phyloP scores from a whole-genome alignment of 2,888 invertebrate genomes.

The Magallana nippona region DNA sequence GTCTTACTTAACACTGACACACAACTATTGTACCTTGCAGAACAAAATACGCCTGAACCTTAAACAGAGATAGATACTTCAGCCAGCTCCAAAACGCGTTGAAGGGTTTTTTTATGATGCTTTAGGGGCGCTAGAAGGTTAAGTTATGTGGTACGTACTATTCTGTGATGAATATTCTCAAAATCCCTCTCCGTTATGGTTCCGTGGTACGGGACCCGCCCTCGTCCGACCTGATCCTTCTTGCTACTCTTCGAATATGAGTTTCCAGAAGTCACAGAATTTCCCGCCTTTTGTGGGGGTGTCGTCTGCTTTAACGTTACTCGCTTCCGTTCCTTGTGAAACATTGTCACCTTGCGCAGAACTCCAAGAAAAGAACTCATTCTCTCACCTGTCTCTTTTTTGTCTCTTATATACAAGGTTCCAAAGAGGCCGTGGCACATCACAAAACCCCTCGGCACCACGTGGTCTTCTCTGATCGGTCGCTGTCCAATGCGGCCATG shows the following conservation, averaged over 20 bases:
- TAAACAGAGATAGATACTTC: too few relatives aligned
- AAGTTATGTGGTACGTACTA: not conserved
- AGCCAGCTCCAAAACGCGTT: too few relatives aligned
- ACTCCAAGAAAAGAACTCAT: slow-evolving; percentile 4
- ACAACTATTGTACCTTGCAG: too few relatives aligned
- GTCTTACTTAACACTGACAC: too few relatives aligned
- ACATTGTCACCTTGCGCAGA: not conserved
- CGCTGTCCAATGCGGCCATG: slow-evolving; percentile 10
- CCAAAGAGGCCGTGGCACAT: not conserved
- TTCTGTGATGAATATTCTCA: slow-evolving; percentile 18
- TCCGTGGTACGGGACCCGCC: not conserved
- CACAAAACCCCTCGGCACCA: not conserved
- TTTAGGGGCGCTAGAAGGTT: too few relatives aligned
- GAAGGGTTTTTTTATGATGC: too few relatives aligned
- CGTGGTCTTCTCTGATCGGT: not conserved
- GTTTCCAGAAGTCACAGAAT: not conserved
- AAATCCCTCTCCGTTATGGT: not conserved
- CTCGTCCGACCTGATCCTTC: slow-evolving; percentile 2
- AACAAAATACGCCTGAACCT: too few relatives aligned
- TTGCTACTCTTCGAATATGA: not conserved
- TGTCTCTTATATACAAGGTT: not conserved
- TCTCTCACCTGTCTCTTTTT: not conserved
- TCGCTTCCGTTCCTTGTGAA: not conserved
- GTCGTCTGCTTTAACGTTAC: slow-evolving; percentile 4
- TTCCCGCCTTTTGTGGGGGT: not conserved